Evolutionary conservation across 2,888 invertebrate genomes (phyloP), one percentile per base, ranked within the genome.

Genomic region (Idaea straminata): DNA sequence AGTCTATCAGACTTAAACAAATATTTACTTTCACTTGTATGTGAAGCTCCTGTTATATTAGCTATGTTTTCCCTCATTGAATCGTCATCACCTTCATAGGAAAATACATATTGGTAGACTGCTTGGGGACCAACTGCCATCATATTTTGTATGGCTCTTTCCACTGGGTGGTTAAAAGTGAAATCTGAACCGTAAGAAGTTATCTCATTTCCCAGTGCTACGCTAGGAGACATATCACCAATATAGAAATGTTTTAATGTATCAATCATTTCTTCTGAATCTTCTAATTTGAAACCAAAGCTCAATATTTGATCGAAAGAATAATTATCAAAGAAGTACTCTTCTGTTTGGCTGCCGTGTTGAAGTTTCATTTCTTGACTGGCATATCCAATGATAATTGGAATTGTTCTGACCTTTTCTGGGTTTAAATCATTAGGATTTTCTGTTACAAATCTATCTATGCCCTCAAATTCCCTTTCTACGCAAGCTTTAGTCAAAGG

Each of bases 101-200:
- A 67, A 57, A 74, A 73, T 25, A 72, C 57, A 35, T 72, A 74
- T 63, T 72, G 64, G n/a, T 69, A 74, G 0, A 74, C 68, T n/a
- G 69, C 64, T 35, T 35, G 34, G 15, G 68, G 69, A 35, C 65
- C 69, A 61, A 67, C 62, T 36, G 70, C 63, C 13, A 72, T 47
- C n/a, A 71, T 61, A 38, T 68, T 60, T 1, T 61, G 57, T 5
- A 74, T 61, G 10, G 68, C 65, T 66, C 72, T 65, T 58, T 74
- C 64, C 4, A 68, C 62, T 57, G 74, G 72, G 47, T 74, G 72
- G 36, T 73, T 71, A 15, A 69, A 67, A 59, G 67, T 57, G 34
- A 72, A 70, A 36, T 74, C 74, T 15, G 74, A 72, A n/a, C 66
- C 66, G 34, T 69, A 72, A 35, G 66, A 61, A 4, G 68, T 70